Conservation (phyloP, 2,797 vertebrate genomes). For the Sebastes trivittatus region DNA sequence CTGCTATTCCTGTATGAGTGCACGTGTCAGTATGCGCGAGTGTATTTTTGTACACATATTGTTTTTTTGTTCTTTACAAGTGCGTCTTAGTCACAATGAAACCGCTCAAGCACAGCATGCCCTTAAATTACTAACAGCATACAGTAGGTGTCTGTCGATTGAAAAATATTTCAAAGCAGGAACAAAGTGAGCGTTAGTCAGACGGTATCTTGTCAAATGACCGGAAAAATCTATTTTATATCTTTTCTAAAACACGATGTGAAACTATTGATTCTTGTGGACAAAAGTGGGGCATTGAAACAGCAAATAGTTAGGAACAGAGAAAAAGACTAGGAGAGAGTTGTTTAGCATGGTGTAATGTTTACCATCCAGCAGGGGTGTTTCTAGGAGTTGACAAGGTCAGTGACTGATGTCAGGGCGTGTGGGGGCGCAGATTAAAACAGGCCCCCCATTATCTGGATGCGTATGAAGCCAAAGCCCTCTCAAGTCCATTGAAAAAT, state of each 20-base stretch:
- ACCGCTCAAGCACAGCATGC: not conserved
- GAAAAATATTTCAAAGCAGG: not conserved
- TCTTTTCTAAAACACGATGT: constrained; percentile 10
- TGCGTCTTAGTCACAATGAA: constrained; percentile 9
- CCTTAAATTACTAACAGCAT: not conserved
- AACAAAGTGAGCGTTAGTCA: not conserved
- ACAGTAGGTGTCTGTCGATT: not conserved
- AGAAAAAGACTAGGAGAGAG: not conserved
- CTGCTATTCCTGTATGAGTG: not conserved
- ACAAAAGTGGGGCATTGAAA: not conserved
- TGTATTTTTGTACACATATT: constrained; percentile 1
- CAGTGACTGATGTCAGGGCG: no score
- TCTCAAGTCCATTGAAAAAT: no score
- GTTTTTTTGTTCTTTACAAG: constrained; percentile 2
- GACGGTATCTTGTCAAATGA: constrained; percentile 5
- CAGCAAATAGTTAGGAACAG: not conserved
- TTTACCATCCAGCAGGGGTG: not conserved
- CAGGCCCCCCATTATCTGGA: no score
- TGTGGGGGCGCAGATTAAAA: no score
- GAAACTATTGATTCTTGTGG: constrained; percentile 14
- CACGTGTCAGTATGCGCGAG: not conserved
- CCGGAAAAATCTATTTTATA: not conserved
- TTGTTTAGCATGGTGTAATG: not conserved
- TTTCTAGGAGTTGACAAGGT: no score
- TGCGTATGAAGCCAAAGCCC: no score